These are phyloP conservation scores for Fragum sueziense DNA, from an alignment of 2,888 invertebrate genomes.

Conservation along the genomic window DNA sequence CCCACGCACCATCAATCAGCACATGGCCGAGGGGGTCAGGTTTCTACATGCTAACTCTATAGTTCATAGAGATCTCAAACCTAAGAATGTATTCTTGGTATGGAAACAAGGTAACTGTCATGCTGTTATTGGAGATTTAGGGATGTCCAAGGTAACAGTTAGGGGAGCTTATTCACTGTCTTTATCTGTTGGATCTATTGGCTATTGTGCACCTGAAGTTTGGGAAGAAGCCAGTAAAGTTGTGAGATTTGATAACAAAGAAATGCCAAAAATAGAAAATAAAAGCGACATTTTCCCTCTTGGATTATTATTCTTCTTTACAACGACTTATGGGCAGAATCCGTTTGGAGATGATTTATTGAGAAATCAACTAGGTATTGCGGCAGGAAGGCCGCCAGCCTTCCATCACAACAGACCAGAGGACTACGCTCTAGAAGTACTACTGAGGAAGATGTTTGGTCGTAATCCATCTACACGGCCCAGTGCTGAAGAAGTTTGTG, in stretches of 20 bases:
- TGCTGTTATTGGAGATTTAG: conserved; percentile 12
- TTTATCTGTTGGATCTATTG: conserved; percentile 9
- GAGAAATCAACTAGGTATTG: not conserved
- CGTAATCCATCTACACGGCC: not conserved
- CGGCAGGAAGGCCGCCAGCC: not conserved
- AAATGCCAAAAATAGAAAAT: conserved; percentile 2
- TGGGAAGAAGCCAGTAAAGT: conserved; percentile 19
- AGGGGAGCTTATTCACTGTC: not conserved
- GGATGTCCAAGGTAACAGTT: conserved; percentile 10
- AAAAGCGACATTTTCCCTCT: conserved; percentile 18
- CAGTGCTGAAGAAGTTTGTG: conserved; percentile 3
- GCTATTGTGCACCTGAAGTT: conserved; percentile 11
- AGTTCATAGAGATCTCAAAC: conserved; percentile 5
- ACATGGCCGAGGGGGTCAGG: conserved; percentile 12
- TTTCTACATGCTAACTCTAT: conserved; percentile 13
- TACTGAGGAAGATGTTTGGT: conserved; percentile 1
- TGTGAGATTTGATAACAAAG: not conserved
- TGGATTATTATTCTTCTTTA: conserved; percentile 10
- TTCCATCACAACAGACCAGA: conserved; percentile 1
- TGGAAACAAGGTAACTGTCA: conserved; percentile 8
- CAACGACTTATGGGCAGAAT: not conserved
- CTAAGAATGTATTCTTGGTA: conserved; percentile 2
- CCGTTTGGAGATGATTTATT: conserved; percentile 5
- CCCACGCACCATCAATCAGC: not conserved
- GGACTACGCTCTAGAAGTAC: not conserved